Evolutionary conservation across 2,797 vertebrate species (phyloP), one percentile per base, ranked within the genome.

Genomic region (Microctenopoma lineatum): DNA sequence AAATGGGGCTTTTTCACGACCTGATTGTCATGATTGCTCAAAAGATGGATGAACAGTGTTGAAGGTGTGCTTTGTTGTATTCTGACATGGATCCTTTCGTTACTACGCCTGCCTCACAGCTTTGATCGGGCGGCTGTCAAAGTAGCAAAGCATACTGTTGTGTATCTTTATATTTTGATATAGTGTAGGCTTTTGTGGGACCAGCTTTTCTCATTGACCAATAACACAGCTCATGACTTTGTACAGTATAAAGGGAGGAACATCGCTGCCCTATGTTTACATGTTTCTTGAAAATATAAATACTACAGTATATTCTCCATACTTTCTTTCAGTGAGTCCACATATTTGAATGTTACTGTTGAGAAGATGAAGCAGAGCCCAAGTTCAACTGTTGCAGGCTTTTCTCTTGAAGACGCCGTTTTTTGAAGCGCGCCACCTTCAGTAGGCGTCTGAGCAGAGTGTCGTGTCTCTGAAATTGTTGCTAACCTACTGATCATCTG

Each of bases 71-170:
- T 86, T 90, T 86, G 79, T 90, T 76, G 87, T 90, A 62, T 90
- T 89, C 80, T 86, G 70, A 87, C 90, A 79, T 80, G 79, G 84
- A 69, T 86, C 84, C 81, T 78, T 83, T 66, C 69, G 73, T 87
- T 86, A 73, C 66, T 72, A 73, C 59, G 80, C 80, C 88, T 90
- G 89, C 73, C 80, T 50, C 60, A 77, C 72, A 71, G 75, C 82
- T 85, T 83, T 57, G 73, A 87, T 86, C 81, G 83, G 88, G 89
- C 85, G 79, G 88, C 78, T 73, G 60, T 89, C 81, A 85, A 84
- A 89, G 91, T 92, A 93, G 91, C 90, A 91, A 84, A 89, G 79
- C 89, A 87, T 83, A 86, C 79, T 80, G 82, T 92, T 84, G 85
- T 64, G 77, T 90, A 88, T 75, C 79, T 90, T 88, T 90, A 82